Conservation (phyloP, 2,888 invertebrate genomes). For the Protodeltote pygarga region DNA sequence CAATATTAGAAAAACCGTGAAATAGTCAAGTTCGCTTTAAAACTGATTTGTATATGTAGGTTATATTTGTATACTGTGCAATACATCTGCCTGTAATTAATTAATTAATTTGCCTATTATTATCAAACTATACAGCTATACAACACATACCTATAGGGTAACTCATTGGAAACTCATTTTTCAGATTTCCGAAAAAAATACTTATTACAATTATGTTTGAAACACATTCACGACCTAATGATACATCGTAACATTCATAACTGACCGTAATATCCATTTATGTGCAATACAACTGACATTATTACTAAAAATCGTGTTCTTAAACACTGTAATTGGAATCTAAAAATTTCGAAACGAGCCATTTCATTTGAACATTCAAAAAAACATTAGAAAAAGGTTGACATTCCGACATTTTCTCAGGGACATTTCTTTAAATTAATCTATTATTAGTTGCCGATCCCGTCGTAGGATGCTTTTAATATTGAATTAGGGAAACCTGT, state of each 20-base stretch:
- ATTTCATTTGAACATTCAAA: constrained; percentile 72
- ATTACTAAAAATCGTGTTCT: constrained; percentile 59
- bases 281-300: constrained; percentile 57
- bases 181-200: constrained; percentile 23
- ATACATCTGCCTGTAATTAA: no score
- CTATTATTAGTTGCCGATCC: constrained; percentile 86
- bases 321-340: constrained; percentile 70
- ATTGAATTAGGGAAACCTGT: constrained; percentile 86
- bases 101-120: no score
- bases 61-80: no score
- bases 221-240: constrained; percentile 49
- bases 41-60: no score
- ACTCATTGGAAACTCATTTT: constrained; percentile 5
- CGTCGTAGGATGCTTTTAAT: constrained; percentile 86
- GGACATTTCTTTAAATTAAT: constrained; percentile 85
- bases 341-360: constrained; percentile 67
- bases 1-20: no score
- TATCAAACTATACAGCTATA: no score
- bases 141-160: neutral
- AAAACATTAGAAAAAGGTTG: constrained; percentile 74
- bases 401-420: constrained; percentile 86
- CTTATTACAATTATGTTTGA: constrained; percentile 39
- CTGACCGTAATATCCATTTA: constrained; percentile 58
- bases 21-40: no score
- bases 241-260: constrained; percentile 56